Evolutionary conservation across 2,797 vertebrate genomes (phyloP), one percentile per base, ranked within the genome.

Genomic region (Typhlichthys subterraneus): DNA sequence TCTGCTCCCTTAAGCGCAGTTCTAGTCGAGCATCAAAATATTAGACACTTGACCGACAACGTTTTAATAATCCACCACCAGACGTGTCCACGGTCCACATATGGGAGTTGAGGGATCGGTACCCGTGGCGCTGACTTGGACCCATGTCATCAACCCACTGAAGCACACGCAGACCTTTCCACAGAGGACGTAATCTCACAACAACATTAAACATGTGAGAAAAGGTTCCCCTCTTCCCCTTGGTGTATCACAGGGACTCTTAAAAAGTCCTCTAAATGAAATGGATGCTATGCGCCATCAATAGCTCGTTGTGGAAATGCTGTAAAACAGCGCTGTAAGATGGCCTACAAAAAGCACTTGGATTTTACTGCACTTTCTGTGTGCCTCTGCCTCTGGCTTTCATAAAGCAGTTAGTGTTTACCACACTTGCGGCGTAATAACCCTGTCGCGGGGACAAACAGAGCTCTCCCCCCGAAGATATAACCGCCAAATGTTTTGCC

Each of bases 391-490:
- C 79, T 82, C 81, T 77, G 81, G 86, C 82, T 86, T 84, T 84
- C 81, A 85, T 80, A 81, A 82, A 87, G 83, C 83, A 83, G 85
- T 86, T 81, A 80, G 82, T 85, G 86, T 87, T 89, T 82, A 75
- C 80, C 83, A 78, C 85, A 89, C 82, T 83, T 76, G 80, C 81
- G 87, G 87, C 82, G 82, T 84, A 87, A 87, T 84, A 89, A 87
- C 81, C 70, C 82, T 83, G 79, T 81, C 54, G 83, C 77, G 85
- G 85, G 87, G 81, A 80, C 80, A 80, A 84, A 10, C 23, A 31
- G 8, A 12, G 19, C 29, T 12, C 19, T 76, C 65, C 65, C 70
- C 84, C 83, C 61, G 48, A 75, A 88, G 85, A 82, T 82, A 87
- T 57, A 82, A 69, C 75, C 79, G 73, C 71, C 67, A 70, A 80